Conservation (phyloP, 2,113 vertebrate species). For the Ptychochromis oligacanthus region DNA sequence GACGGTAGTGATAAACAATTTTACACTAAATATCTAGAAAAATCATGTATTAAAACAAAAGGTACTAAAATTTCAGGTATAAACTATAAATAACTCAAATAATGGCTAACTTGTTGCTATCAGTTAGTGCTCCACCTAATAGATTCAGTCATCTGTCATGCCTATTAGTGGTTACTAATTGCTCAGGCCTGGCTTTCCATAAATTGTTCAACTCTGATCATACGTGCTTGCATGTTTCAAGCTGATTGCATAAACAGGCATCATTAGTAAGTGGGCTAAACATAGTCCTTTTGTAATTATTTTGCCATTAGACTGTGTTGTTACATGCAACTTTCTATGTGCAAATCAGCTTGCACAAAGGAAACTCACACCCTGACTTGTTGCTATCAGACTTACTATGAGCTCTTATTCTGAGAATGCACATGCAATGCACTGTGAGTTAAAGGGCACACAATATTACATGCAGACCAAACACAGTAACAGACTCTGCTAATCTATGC, state of each 20-base stretch:
- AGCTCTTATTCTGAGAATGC: background rate
- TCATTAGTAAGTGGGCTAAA: conserved; percentile 23
- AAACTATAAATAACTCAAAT: background rate
- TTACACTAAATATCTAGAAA: background rate
- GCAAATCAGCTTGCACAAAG: conserved; percentile 37
- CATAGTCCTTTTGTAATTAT: conserved; percentile 6
- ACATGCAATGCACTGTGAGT: conserved; percentile 51
- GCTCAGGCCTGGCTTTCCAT: conserved; percentile 14
- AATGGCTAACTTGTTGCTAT: background rate
- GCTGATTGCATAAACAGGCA: conserved; percentile 39
- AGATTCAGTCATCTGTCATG: conserved; percentile 25
- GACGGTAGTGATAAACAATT: background rate
- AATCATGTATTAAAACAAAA: background rate
- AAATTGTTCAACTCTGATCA: conserved; percentile 16
- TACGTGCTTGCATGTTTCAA: conserved; percentile 40
- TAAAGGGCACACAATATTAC: conserved; percentile 37
- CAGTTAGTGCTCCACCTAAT: background rate
- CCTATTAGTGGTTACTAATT: conserved; percentile 17
- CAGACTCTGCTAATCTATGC: conserved; percentile 41
- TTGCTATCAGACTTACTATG: background rate
- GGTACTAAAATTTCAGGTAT: background rate
- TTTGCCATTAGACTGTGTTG: conserved; percentile 36
- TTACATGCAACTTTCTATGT: conserved; percentile 42
- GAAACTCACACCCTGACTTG: conserved; percentile 1
- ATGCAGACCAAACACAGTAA: conserved; percentile 62